Evolutionary conservation across 64 coral and sea anemone species (phyloP), one percentile per base, ranked within the genome.

Genomic region (Catalaphyllia jardinei): DNA sequence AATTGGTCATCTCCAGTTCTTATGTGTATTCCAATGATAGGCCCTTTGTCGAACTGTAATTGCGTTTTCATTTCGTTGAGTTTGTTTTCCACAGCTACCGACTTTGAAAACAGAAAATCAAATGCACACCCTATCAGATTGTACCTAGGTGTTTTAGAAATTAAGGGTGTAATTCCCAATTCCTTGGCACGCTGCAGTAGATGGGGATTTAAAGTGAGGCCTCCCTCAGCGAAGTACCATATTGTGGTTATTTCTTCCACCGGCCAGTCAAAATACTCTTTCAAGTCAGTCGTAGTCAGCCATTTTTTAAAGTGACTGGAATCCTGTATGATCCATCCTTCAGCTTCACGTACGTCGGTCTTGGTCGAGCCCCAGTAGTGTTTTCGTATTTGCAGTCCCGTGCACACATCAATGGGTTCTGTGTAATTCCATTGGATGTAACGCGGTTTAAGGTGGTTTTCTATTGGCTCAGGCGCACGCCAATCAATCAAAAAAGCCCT

Each of bases 211-310:
- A 61, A 59, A 1, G 39, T 90, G 2, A 96, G 79, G 8, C 94
- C 94, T 22, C 89, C 91, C n/a, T 96, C 91, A 11, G 90, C 94
- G 78, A 96, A 93, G 31, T 96, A 96, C 94, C 91, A 96, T 27
- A 96, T 96, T 15, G 91, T 96, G 50, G 91, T 93, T 51, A 91
- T 73, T 78, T 87, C 82, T 29, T 96, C 95, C 9, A 93, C 69
- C 10, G 91, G 76, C 79, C 59, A 72, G 29, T 96, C 84, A 31
- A 96, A 96, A 25, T 93, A 96, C 2, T 88, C 29, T 46, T 73
- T 30, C 18, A 96, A 83, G 62, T 96, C 87, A 72, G 94, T 96
- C n/a, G 62, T 51, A 14, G 60, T 82, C 64, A 96, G 87, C 94
- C 94, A 96, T 35, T 79, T 87, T 80, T 71, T 86, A 29, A 92